A percentile compares a stretch with the other conserved stretches of the same genome.
These are phyloP conservation scores for Discoglossus pictus DNA, from an alignment of 2,797 vertebrate species.

Conservation along the genomic window DNA sequence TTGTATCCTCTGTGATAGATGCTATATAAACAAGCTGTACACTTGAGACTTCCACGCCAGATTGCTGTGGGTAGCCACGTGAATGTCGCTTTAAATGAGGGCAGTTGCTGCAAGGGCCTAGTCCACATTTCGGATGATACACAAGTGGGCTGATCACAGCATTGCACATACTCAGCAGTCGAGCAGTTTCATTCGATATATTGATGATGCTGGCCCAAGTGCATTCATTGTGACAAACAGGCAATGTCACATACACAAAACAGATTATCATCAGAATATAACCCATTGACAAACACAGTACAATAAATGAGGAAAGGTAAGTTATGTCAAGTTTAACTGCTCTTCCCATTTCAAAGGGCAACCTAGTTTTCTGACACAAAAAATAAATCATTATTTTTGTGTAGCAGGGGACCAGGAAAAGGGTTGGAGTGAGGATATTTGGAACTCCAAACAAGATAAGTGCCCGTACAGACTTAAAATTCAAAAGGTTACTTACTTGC, in stretches of 20 bases:
- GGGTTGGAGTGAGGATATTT: constrained; percentile 38
- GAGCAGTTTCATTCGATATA: constrained; percentile 17
- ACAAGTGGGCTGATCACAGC: constrained; percentile 32
- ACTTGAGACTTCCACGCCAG: constrained; percentile 4
- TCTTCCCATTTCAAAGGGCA: constrained; percentile 22
- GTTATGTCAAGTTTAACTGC: constrained; percentile 28
- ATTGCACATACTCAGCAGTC: constrained; percentile 30
- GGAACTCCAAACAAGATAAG: constrained; percentile 27
- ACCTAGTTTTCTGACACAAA: not conserved
- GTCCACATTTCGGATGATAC: constrained; percentile 14
- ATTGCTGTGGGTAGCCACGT: constrained; percentile 17
- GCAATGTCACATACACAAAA: constrained; percentile 17
- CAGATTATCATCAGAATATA: constrained; percentile 19
- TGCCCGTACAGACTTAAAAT: constrained; percentile 9
- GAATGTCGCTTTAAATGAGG: constrained; percentile 4
- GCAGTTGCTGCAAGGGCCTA: constrained; percentile 7
- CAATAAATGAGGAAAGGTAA: constrained; percentile 23
- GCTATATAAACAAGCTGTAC: constrained; percentile 37
- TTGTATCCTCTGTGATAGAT: constrained; percentile 18
- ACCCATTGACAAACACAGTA: constrained; percentile 18
- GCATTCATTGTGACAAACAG: constrained; percentile 31
- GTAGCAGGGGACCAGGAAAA: constrained; percentile 17
- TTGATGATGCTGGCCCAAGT: constrained; percentile 30
- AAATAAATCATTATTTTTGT: constrained; percentile 18
- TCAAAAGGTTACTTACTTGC: constrained; percentile 22